Conservation (phyloP, 35 echinoderm and acorn worm genomes). For the Hemicentrotus pulcherrimus region DNA sequence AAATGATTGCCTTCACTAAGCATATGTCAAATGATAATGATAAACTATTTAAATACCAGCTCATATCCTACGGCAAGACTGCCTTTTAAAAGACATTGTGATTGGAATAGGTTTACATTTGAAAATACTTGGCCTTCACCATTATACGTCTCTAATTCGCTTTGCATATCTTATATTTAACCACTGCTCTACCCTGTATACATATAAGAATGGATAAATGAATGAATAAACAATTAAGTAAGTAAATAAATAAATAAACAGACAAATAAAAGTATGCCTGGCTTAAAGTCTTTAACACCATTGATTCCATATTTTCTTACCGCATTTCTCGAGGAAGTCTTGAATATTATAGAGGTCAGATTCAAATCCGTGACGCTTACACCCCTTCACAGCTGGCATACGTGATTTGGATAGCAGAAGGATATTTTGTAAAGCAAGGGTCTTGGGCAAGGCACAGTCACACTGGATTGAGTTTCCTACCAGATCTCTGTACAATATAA, state of each 20-base stretch:
- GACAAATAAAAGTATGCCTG: too few relatives aligned
- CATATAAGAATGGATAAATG: neutral
- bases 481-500: neutral
- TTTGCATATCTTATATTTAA: too few relatives aligned
- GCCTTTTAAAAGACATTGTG: too few relatives aligned
- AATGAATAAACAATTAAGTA: neutral
- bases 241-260: neutral
- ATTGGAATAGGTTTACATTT: too few relatives aligned
- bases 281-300: too few relatives aligned
- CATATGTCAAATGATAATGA: too few relatives aligned
- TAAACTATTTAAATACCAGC: too few relatives aligned
- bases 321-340: neutral
- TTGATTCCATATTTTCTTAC: neutral
- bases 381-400: neutral
- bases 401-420: neutral
- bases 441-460: neutral
- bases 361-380: neutral
- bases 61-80: too few relatives aligned
- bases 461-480: neutral
- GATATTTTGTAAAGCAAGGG: neutral
- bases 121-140: too few relatives aligned
- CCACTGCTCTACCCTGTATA: too few relatives aligned
- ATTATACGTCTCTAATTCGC: too few relatives aligned
- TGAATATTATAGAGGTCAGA: neutral
- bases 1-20: too few relatives aligned